Conservation (phyloP, 2,888 invertebrate genomes). For the Margaritifera margaritifera region DNA sequence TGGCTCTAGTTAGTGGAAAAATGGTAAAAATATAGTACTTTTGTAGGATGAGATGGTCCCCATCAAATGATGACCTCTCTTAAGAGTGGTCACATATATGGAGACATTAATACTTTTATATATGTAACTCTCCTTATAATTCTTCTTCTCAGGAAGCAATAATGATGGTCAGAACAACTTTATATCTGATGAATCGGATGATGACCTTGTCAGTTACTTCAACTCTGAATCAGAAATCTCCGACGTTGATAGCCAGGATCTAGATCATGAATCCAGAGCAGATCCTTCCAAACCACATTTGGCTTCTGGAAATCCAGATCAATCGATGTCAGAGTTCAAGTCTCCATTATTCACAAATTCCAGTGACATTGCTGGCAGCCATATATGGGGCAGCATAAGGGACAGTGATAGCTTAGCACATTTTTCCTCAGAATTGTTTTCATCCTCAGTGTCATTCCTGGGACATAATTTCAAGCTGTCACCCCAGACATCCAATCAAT, state of each 20-base stretch:
- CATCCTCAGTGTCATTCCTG: conserved; percentile 60
- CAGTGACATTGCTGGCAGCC: conserved; percentile 28
- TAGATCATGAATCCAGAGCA: conserved; percentile 51
- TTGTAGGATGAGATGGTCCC: too few relatives aligned
- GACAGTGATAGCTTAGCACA: conserved; percentile 54
- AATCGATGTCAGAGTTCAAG: conserved; percentile 13
- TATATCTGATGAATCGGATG: conserved; percentile 64
- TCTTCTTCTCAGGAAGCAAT: conserved; percentile 45
- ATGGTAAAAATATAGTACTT: too few relatives aligned
- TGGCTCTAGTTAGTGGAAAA: too few relatives aligned
- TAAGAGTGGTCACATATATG: too few relatives aligned
- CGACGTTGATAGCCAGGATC: conserved; percentile 67
- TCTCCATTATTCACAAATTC: conserved; percentile 19
- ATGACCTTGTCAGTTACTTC: conserved; percentile 63
- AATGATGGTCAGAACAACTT: conserved; percentile 42
- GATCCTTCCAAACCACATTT: background rate
- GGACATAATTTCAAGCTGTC: conserved; percentile 54
- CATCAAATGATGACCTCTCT: too few relatives aligned
- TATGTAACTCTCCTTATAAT: too few relatives aligned
- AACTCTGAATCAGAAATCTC: conserved; percentile 66
- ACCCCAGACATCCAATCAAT: conserved; percentile 25
- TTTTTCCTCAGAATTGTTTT: conserved; percentile 63
- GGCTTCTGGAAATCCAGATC: too few relatives aligned
- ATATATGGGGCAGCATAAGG: conserved; percentile 42
- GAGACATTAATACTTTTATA: too few relatives aligned